Base-by-base conservation (phyloP, 2,888 invertebrate genomes). In the Ypsolopha scabrella region DNA sequence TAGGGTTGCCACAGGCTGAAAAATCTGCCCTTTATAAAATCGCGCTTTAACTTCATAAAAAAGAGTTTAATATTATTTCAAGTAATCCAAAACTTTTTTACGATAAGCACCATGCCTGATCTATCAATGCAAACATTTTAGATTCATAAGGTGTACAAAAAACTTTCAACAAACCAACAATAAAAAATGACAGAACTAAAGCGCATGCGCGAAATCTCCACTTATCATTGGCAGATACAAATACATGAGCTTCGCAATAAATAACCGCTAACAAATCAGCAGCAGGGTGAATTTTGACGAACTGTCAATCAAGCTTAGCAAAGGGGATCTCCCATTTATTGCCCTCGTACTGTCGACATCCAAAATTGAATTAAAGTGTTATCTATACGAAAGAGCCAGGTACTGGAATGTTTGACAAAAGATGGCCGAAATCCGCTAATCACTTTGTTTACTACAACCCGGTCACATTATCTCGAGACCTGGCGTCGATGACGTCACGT, bases 261-360 rank as follows among this genome's bases (percentile, higher is more conserved):
- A 24, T n/a, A n/a, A n/a, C n/a, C n/a, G 24, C 24, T 24, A 45
- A 50, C 53, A 59, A 59, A 58, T 60, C 58, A 55, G 58, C 58
- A 61, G 55, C 53, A 57, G 53, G 60, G 58, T 53, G 53, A 54
- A 14, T 14, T 44, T 54, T 58, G 55, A 68, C 53, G 55, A 67
- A 52, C 68, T 80, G 79, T 75, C 80, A 78, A 75, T 76, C 77
- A 78, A 53, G 55, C 53, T 57, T 51, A 61, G 55, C 57, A 58
- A 55, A 55, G 55, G 64, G 68, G 71, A 70, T 70, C 61, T 69
- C 68, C 66, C 55, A 24, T 24, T 24, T 58, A 46, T 14, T 60
- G 49, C 33, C 43, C 13, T 41, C 24, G 14, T n/a, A 33, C 33
- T 34, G 10, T 24, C 34, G 11, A 24, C 34, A 9, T 24, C 4